Conservation (phyloP, 2,113 vertebrate species). For the Eulemur rufifrons region DNA sequence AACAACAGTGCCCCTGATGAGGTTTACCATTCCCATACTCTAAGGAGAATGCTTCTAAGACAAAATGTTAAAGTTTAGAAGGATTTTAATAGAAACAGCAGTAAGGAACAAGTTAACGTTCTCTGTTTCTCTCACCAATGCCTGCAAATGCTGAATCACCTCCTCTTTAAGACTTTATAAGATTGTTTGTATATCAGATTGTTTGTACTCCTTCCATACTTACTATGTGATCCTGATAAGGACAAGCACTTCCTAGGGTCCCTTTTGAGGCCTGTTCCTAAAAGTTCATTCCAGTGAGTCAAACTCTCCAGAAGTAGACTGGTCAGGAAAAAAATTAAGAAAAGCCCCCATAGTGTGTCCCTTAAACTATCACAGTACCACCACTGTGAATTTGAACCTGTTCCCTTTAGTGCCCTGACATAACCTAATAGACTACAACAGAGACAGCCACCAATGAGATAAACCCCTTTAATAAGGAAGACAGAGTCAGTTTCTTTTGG, state of each 20-base stretch:
- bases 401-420: not conserved
- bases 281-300: not conserved
- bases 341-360: not conserved
- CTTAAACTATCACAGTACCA: not conserved
- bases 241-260: not conserved
- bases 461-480: not conserved
- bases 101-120: not conserved
- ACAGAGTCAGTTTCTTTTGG: not conserved
- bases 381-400: constrained; percentile 1
- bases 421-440: constrained; percentile 27
- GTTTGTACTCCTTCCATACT: not conserved
- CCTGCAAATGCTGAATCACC: not conserved
- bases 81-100: not conserved
- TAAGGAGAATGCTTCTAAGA: not conserved
- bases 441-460: constrained; percentile 34
- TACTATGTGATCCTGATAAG: not conserved
- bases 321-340: not conserved
- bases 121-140: not conserved
- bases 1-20: constrained; percentile 18
- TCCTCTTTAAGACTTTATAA: not conserved
- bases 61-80: constrained; percentile 28
- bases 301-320: not conserved
- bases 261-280: not conserved
- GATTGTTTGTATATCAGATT: not conserved
- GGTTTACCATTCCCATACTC: constrained; percentile 43